These are phyloP conservation scores for Falco concolor DNA, from an alignment of 2,797 vertebrate genomes.

Conservation along the genomic window DNA sequence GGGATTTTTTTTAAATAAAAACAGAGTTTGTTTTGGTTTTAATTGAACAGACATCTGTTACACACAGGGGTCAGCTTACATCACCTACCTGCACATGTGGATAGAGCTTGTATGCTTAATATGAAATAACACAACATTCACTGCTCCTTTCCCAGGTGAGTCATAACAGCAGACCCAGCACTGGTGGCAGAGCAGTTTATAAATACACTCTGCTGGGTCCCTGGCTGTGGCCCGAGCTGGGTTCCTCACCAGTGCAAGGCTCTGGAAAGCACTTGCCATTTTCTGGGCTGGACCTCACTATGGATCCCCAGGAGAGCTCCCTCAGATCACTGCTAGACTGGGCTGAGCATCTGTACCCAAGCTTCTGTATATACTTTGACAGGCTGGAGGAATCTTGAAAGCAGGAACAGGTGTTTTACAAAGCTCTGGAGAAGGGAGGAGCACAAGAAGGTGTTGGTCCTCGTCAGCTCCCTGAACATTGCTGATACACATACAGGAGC, in stretches of 20 bases:
- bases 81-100: not conserved
- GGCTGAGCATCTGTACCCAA: no score
- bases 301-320: not conserved
- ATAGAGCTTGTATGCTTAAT: not conserved
- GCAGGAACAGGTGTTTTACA: not conserved
- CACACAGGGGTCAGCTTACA: not conserved
- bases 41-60: not conserved
- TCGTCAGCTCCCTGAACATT: not conserved
- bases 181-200: not conserved
- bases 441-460: not conserved
- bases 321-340: no score
- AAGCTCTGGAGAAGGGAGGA: not conserved
- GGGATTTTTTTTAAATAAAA: not conserved
- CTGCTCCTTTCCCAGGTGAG: not conserved
- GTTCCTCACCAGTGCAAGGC: not conserved
- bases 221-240: not conserved
- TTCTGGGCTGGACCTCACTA: not conserved
- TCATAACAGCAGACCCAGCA: not conserved
- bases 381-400: not conserved
- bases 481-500: not conserved
- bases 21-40: not conserved
- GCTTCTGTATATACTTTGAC: not conserved
- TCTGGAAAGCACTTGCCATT: not conserved
- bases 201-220: not conserved
- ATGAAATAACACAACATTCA: no score